phyloP scores from a whole-genome alignment of 2,888 invertebrate species.

The Hedychridium roseum region DNA sequence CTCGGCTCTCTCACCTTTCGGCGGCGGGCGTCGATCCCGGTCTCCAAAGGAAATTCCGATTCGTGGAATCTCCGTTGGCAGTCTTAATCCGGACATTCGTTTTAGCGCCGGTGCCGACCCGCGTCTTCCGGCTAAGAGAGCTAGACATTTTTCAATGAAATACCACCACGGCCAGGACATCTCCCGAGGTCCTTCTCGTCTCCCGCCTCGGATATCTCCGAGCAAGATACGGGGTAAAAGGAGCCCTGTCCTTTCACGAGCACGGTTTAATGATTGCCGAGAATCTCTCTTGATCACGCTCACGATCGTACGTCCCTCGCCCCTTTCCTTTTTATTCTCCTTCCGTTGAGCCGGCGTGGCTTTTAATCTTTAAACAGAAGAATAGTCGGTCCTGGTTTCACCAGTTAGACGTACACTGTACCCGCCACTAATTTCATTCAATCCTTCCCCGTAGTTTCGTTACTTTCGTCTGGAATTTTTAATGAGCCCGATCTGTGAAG shows the following conservation, averaged over 20 bases:
- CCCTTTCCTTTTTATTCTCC: conserved; percentile 1
- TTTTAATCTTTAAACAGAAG: conserved; percentile 20
- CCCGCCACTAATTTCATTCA: too few relatives aligned
- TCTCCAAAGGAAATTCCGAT: conserved; percentile 28
- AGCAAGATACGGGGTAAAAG: background rate
- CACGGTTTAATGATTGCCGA: conserved; percentile 12
- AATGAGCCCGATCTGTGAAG: too few relatives aligned
- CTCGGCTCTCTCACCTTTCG: background rate
- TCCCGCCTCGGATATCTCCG: background rate
- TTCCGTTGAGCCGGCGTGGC: conserved; percentile 10
- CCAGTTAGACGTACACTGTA: too few relatives aligned
- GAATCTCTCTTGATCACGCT: conserved; percentile 13
- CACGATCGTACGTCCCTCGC: background rate
- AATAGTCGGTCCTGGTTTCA: too few relatives aligned
- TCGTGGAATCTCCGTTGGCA: conserved; percentile 38
- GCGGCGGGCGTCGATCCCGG: conserved; percentile 9
- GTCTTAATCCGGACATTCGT: conserved; percentile 52
- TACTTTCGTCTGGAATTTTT: too few relatives aligned
- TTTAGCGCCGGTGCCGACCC: conserved; percentile 10
- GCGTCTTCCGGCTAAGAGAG: conserved; percentile 5
- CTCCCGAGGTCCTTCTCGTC: conserved; percentile 6
- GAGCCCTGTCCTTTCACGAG: background rate
- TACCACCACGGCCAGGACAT: conserved; percentile 25
- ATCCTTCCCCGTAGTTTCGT: too few relatives aligned
- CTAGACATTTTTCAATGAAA: conserved; percentile 43